Conservation (phyloP, 2,888 invertebrate species). For the Lasioglossum leucozonium region DNA sequence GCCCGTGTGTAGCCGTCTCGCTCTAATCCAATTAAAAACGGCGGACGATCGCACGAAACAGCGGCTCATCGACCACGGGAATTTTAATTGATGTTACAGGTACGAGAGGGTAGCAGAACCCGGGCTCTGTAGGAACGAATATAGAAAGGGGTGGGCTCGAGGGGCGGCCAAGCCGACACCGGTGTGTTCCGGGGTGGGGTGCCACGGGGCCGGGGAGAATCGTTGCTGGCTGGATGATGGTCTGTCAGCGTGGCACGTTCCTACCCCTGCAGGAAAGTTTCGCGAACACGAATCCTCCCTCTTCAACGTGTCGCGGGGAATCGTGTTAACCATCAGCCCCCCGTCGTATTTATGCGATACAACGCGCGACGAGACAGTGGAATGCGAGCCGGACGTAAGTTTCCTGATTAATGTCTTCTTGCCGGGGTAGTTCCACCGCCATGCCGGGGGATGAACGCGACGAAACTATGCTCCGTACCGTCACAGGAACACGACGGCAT, state of each 20-base stretch:
- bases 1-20: constrained; percentile 71
- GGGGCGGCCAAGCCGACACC: constrained; percentile 16
- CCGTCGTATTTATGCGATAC: constrained; percentile 28
- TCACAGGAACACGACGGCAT: background rate
- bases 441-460: background rate
- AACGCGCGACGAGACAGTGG: constrained; percentile 29
- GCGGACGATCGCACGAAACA: constrained; percentile 80
- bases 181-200: background rate
- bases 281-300: constrained; percentile 58
- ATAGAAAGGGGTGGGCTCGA: constrained; percentile 10
- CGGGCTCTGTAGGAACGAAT: constrained; percentile 20
- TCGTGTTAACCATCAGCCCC: constrained; percentile 57
- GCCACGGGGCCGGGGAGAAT: background rate
- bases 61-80: constrained; percentile 80
- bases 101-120: constrained; percentile 61
- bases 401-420: constrained; percentile 40
- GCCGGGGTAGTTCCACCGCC: constrained; percentile 2
- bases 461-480: background rate
- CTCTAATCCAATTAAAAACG: constrained; percentile 83
- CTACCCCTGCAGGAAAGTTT: constrained; percentile 48
- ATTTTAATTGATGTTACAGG: constrained; percentile 83
- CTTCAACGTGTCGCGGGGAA: constrained; percentile 58
- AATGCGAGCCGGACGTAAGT: constrained; percentile 33
- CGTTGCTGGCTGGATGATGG: constrained; percentile 50
- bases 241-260: constrained; percentile 59